These are phyloP conservation scores for Anticlea derivata DNA, from an alignment of 2,888 invertebrate species.

Conservation along the genomic window DNA sequence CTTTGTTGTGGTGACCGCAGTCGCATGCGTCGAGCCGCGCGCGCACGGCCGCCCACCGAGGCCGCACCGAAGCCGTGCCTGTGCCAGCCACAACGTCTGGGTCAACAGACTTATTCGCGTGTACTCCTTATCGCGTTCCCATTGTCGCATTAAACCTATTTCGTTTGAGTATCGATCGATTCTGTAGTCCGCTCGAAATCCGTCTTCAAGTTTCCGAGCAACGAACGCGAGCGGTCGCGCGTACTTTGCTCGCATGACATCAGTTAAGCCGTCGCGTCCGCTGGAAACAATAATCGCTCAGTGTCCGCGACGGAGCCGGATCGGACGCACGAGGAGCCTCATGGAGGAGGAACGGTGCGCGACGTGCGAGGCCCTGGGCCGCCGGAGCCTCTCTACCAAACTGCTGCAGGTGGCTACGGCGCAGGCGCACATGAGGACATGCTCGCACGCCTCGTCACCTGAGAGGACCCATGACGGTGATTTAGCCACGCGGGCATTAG, in stretches of 20 bases:
- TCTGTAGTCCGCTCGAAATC: slow-evolving; percentile 55
- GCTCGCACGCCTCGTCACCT: slow-evolving; percentile 61
- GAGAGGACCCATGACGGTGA: slow-evolving; percentile 65
- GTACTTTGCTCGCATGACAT: slow-evolving; percentile 78
- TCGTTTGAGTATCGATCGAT: slow-evolving; percentile 74
- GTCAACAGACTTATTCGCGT: slow-evolving; percentile 80
- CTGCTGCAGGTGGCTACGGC: slow-evolving; percentile 77
- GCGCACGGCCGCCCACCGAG: slow-evolving; percentile 68
- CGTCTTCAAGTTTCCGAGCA: slow-evolving; percentile 70
- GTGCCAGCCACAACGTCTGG: slow-evolving; percentile 67
- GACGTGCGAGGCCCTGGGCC: slow-evolving; percentile 76
- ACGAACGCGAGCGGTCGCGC: slow-evolving; percentile 70
- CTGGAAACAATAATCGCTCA: slow-evolving; percentile 76
- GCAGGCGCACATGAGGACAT: slow-evolving; percentile 78
- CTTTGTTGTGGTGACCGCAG: slow-evolving; percentile 71
- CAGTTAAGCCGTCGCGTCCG: slow-evolving; percentile 81
- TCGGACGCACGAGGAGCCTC: slow-evolving; percentile 76
- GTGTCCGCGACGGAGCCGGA: slow-evolving; percentile 76
- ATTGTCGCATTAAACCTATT: slow-evolving; percentile 82
- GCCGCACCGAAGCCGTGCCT: slow-evolving; percentile 73
- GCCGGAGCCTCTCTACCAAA: slow-evolving; percentile 72
- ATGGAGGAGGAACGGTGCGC: slow-evolving; percentile 79
- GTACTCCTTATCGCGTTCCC: slow-evolving; percentile 76
- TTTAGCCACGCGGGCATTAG: slow-evolving; percentile 72
- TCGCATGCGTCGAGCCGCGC: slow-evolving; percentile 72